Evolutionary conservation across 2,113 vertebrate species (phyloP).

Genomic region (Lanius collurio): DNA sequence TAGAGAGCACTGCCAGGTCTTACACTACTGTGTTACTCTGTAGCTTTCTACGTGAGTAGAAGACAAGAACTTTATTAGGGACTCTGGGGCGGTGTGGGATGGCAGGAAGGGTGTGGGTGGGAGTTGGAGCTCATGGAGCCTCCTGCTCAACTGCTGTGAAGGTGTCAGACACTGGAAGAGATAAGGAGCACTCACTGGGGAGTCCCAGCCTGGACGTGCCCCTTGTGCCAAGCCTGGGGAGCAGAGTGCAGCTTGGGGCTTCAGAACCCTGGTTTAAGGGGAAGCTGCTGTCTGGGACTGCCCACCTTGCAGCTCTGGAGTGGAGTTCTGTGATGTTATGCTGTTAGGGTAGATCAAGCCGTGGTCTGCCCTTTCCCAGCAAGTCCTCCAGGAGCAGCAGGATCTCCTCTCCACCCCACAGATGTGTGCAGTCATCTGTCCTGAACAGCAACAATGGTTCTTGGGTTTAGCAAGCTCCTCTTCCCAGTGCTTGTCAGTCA

Average conservation of each 20-base stretch:
- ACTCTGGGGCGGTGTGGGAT: neutral
- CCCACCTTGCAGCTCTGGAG: neutral
- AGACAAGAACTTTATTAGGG: neutral
- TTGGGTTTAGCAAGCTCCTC: neutral
- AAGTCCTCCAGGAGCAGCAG: neutral
- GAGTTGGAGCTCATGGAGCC: neutral
- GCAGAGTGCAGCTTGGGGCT: neutral
- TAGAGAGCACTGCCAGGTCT: neutral
- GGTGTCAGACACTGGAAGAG: fast-evolving
- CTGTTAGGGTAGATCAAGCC: neutral
- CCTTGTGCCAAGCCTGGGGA: neutral
- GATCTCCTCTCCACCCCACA: neutral
- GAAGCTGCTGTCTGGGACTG: neutral
- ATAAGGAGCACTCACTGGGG: neutral
- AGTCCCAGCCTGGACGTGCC: neutral
- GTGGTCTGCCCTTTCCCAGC: neutral
- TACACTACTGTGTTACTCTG: neutral
- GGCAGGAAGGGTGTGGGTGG: neutral
- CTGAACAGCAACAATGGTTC: neutral
- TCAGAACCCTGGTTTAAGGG: neutral
- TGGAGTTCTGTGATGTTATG: neutral
- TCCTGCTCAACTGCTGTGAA: neutral
- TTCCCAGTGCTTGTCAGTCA: neutral
- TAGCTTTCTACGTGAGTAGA: fast-evolving
- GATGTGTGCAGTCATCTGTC: neutral